phyloP scores from a whole-genome alignment of 2,888 invertebrate genomes.

The Lasioglossum malachurum region DNA sequence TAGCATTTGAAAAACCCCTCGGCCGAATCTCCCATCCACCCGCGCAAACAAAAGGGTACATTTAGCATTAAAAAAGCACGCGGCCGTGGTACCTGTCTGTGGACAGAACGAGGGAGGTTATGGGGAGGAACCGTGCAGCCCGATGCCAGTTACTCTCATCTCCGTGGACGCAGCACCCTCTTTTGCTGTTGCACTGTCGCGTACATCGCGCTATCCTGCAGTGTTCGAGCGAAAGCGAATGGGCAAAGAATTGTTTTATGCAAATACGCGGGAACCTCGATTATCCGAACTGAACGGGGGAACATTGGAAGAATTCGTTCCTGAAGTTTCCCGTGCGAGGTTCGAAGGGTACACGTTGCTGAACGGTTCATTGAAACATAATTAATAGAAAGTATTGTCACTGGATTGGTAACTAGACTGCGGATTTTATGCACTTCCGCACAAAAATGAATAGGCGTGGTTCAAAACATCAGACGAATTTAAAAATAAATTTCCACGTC shows the following conservation, averaged over 20 bases:
- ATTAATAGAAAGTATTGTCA: too few species aligned
- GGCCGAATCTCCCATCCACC: constrained; percentile 73
- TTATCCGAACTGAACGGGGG: neutral
- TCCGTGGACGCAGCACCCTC: constrained; percentile 70
- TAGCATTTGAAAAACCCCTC: constrained; percentile 79
- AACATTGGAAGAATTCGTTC: neutral
- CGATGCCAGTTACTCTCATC: constrained; percentile 73
- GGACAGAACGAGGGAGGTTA: constrained; percentile 43
- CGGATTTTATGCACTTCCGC: too few species aligned
- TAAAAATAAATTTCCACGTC: too few species aligned
- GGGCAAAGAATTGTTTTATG: neutral
- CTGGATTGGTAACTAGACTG: too few species aligned
- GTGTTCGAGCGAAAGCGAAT: too few species aligned
- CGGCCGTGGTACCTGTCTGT: constrained; percentile 44
- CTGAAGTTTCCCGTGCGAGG: too few species aligned
- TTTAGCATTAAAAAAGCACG: constrained; percentile 82
- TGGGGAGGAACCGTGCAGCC: constrained; percentile 61
- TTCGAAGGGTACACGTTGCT: too few species aligned
- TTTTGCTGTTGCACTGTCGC: constrained; percentile 50
- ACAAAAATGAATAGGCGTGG: too few species aligned
- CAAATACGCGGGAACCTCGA: neutral
- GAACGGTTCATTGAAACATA: too few species aligned
- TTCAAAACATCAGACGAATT: too few species aligned
- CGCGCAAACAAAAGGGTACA: constrained; percentile 77
- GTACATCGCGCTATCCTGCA: neutral